phyloP scores from a whole-genome alignment of 2,797 vertebrate species.

The Alectoris magna region DNA sequence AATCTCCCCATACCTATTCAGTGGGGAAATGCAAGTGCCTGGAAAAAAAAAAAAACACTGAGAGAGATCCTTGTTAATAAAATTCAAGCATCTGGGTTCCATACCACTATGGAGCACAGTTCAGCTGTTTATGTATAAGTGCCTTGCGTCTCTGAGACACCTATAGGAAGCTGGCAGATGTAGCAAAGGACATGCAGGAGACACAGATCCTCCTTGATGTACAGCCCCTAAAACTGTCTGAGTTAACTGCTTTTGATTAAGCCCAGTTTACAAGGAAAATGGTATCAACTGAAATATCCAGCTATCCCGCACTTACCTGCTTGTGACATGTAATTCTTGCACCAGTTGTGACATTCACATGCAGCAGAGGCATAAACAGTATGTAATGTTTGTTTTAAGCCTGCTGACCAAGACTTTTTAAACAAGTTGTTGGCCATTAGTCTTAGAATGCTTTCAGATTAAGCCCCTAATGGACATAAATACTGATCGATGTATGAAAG shows the following conservation, averaged over 20 bases:
- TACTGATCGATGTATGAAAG: neutral
- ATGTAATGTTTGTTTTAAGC: neutral
- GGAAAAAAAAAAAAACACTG: neutral
- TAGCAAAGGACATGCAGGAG: neutral
- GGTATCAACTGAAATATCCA: neutral
- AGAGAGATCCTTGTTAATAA: neutral
- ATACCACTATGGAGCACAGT: neutral
- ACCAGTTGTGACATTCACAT: neutral
- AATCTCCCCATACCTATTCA: neutral
- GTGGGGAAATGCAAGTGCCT: neutral
- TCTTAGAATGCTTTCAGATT: conserved; percentile 17
- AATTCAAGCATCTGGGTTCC: neutral
- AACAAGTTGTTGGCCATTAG: conserved; percentile 27
- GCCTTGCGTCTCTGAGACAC: neutral
- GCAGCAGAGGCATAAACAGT: neutral
- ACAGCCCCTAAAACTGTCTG: neutral
- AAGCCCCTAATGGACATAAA: conserved; percentile 33
- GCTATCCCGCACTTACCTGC: neutral
- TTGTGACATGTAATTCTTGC: neutral
- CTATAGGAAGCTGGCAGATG: neutral
- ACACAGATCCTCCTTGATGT: neutral
- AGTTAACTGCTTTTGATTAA: neutral
- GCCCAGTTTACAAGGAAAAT: neutral
- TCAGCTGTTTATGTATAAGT: neutral
- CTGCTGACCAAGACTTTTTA: neutral